Conservation (phyloP, 1,140 invertebrate species). For the Trypoxylus dichotomus region DNA sequence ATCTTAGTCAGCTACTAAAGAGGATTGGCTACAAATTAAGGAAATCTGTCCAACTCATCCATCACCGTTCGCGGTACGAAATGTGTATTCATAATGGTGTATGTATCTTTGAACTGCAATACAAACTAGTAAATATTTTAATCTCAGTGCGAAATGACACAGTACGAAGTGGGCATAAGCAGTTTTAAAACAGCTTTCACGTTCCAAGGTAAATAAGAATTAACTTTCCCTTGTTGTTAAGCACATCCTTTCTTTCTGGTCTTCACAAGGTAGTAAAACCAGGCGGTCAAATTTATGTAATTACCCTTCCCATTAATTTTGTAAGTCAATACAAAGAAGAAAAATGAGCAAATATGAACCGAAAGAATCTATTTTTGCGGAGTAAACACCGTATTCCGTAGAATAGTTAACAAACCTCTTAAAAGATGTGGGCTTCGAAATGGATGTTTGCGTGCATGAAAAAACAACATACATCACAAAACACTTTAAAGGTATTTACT, state of each 20-base stretch:
- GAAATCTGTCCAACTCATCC: too few species aligned
- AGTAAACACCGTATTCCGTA: not conserved
- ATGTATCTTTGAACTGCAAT: too few species aligned
- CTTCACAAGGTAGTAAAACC: not conserved
- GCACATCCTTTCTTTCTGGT: not conserved
- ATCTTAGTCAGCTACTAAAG: too few species aligned
- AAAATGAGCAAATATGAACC: not conserved
- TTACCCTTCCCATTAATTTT: not conserved
- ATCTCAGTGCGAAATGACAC: too few species aligned
- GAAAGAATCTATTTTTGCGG: not conserved
- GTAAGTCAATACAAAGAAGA: not conserved
- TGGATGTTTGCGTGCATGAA: not conserved
- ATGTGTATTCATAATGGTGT: too few species aligned
- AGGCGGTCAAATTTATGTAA: not conserved
- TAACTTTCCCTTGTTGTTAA: not conserved
- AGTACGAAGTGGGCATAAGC: too few species aligned
- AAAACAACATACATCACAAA: not conserved
- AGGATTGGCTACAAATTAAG: too few species aligned
- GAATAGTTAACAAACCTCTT: not conserved
- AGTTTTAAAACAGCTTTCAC: too few species aligned
- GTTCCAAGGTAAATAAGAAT: too few species aligned
- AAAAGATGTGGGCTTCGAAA: not conserved
- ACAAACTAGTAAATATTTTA: too few species aligned
- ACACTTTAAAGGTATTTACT: not conserved
- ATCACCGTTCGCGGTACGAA: too few species aligned